Conservation (phyloP, 2,888 invertebrate species). For the Phortica magna region DNA sequence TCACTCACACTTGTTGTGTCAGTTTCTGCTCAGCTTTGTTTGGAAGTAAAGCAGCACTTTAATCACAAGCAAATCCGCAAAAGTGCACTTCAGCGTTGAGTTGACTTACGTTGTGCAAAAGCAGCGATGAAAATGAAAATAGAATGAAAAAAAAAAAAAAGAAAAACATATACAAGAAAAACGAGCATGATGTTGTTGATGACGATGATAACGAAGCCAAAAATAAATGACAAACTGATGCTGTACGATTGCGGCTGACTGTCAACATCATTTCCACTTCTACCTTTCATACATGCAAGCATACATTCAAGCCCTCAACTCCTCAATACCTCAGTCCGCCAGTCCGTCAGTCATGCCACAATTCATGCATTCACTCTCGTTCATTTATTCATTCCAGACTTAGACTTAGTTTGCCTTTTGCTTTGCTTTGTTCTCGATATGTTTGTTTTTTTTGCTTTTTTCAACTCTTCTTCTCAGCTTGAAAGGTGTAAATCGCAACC, state of each 20-base stretch:
- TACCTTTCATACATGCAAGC: constrained; percentile 5
- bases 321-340: background rate
- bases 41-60: background rate
- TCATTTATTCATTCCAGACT: constrained; percentile 14
- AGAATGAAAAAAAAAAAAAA: constrained; percentile 35
- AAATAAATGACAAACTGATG: constrained; percentile 23
- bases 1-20: background rate
- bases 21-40: background rate
- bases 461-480: background rate
- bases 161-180: constrained; percentile 48
- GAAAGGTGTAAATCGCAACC: constrained; percentile 9
- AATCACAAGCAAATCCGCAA: constrained; percentile 62
- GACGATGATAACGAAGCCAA: constrained; percentile 49
- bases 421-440: background rate
- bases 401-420: background rate
- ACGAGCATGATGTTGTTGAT: constrained; percentile 60
- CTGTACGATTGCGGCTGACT: constrained; percentile 22
- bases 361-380: background rate
- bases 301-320: background rate
- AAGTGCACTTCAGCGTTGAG: constrained; percentile 61
- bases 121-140: too few species aligned
- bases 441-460: background rate
- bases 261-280: background rate
- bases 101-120: constrained; percentile 27
- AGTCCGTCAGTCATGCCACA: background rate